phyloP scores from a whole-genome alignment of 2,888 invertebrate species.

The Chouioia cunea region DNA sequence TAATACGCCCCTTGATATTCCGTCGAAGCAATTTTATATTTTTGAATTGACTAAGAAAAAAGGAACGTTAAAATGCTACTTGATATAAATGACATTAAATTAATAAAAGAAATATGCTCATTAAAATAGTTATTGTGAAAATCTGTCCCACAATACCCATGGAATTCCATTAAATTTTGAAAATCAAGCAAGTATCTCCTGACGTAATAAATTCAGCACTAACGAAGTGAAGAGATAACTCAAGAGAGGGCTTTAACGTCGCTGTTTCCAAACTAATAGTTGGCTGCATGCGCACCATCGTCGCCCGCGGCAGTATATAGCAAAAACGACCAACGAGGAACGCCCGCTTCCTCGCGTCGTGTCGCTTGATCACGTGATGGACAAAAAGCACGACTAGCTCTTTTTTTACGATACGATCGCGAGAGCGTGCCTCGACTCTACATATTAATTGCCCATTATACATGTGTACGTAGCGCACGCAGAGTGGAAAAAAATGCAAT shows the following conservation, averaged over 20 bases:
- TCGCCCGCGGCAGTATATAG: not conserved
- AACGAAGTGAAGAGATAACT: constrained; percentile 54
- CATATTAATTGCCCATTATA: constrained; percentile 48
- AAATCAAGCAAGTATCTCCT: too few species aligned
- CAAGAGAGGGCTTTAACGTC: constrained; percentile 49
- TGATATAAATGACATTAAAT: too few species aligned
- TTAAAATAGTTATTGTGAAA: too few species aligned
- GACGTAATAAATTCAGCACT: constrained; percentile 46
- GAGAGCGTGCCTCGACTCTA: constrained; percentile 34
- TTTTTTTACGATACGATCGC: constrained; percentile 6
- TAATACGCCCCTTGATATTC: too few species aligned
- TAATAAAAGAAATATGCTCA: too few species aligned
- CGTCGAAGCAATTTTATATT: too few species aligned
- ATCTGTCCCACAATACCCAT: constrained; percentile 50
- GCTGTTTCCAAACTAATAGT: constrained; percentile 52
- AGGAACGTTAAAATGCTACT: too few species aligned
- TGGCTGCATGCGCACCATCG: constrained; percentile 39
- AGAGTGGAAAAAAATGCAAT: constrained; percentile 21
- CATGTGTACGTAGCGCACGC: constrained; percentile 10
- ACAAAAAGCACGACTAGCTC: constrained; percentile 46
- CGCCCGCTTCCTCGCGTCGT: not conserved
- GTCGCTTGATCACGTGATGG: constrained; percentile 46
- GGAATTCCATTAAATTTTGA: constrained; percentile 46
- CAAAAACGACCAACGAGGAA: constrained; percentile 49
- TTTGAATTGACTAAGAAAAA: too few species aligned